These are phyloP conservation scores for Drosophila fuyamai DNA, from an alignment of 1,140 invertebrate species.

Conservation along the genomic window DNA sequence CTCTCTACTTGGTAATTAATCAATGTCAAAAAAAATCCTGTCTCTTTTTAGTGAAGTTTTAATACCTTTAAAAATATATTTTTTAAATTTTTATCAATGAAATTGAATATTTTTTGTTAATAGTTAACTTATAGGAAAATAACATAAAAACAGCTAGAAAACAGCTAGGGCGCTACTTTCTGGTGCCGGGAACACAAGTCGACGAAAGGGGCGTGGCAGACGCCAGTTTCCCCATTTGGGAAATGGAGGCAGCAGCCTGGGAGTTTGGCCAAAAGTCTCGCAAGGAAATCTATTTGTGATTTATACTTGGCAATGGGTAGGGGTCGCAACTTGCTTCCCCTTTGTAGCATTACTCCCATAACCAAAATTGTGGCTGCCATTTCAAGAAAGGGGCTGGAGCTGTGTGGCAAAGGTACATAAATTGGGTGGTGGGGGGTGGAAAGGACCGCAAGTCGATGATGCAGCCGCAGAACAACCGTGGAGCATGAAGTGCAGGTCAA, in stretches of 20 bases:
- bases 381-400: background rate
- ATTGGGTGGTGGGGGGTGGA: background rate
- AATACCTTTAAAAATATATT: background rate
- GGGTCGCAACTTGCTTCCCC: slow-evolving; percentile 14
- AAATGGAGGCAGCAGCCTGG: slow-evolving; percentile 49
- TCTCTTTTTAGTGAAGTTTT: too few species aligned
- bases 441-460: slow-evolving; percentile 26
- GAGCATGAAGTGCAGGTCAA: slow-evolving; percentile 67
- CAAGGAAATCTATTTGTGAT: slow-evolving; percentile 81
- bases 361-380: slow-evolving; percentile 58
- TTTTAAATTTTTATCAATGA: background rate
- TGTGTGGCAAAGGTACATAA: background rate
- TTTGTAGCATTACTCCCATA: slow-evolving; percentile 53
- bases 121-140: background rate
- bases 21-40: too few species aligned
- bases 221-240: slow-evolving; percentile 55
- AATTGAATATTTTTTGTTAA: too few species aligned
- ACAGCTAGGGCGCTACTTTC: background rate
- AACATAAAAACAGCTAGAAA: slow-evolving; percentile 1
- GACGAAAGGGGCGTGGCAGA: slow-evolving; percentile 33
- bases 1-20: too few species aligned
- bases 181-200: background rate
- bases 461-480: slow-evolving; percentile 33
- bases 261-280: slow-evolving; percentile 40
- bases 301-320: slow-evolving; percentile 56